Evolutionary conservation across 2,888 invertebrate species (phyloP).

Genomic region (Stenolophus ochropezus): DNA sequence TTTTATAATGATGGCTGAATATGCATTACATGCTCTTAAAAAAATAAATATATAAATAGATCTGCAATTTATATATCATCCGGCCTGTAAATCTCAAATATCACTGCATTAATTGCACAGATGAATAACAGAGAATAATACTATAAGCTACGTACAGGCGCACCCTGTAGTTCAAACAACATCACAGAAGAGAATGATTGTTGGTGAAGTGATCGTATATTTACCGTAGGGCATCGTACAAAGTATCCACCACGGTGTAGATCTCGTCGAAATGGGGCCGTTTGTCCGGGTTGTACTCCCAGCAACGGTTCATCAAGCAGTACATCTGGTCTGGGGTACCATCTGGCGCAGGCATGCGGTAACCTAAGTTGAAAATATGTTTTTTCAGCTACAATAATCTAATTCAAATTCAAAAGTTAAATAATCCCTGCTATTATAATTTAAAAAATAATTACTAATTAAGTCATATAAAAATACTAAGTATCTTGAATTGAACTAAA

Average conservation of each 20-base stretch:
- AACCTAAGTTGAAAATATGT: too few relatives aligned
- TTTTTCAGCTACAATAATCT: too few relatives aligned
- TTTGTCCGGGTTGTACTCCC: slow-evolving; percentile 94
- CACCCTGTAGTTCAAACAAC: slow-evolving; percentile 16
- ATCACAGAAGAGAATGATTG: slow-evolving; percentile 14
- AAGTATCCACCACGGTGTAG: slow-evolving; percentile 83
- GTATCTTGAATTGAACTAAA: too few relatives aligned
- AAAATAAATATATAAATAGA: slow-evolving; percentile 35
- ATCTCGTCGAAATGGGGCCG: slow-evolving; percentile 95
- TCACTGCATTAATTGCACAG: slow-evolving; percentile 20
- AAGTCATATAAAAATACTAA: too few relatives aligned
- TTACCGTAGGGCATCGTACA: slow-evolving; percentile 59
- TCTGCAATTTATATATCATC: slow-evolving; percentile 11
- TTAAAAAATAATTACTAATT: too few relatives aligned
- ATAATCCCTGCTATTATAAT: too few relatives aligned
- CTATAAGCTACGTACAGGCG: neutral
- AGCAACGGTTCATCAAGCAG: slow-evolving; percentile 92
- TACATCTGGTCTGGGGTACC: slow-evolving; percentile 93
- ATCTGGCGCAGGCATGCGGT: slow-evolving; percentile 94
- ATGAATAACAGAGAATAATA: neutral
- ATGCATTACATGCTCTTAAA: slow-evolving; percentile 25
- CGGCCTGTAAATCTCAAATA: slow-evolving; percentile 8
- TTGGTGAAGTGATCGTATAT: slow-evolving; percentile 5
- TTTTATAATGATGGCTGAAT: slow-evolving; percentile 23
- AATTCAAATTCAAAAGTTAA: too few relatives aligned